These are phyloP conservation scores for Amblyraja radiata DNA, from an alignment of 2,797 vertebrate species.

Conservation along the genomic window DNA sequence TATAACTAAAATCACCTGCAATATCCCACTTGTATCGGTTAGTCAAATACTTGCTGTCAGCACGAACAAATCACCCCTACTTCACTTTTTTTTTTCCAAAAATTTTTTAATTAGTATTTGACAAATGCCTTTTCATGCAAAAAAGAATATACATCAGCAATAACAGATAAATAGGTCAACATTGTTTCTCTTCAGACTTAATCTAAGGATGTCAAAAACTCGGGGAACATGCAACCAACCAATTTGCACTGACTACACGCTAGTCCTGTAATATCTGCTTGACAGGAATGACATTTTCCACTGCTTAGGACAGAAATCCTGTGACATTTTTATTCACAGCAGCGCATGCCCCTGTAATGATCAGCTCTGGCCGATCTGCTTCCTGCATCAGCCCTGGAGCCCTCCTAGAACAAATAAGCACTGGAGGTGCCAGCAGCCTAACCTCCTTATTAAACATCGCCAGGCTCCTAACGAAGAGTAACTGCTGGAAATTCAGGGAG, in stretches of 20 bases:
- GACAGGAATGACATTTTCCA: constrained; percentile 76
- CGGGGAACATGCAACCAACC: constrained; percentile 69
- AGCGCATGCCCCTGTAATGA: constrained; percentile 75
- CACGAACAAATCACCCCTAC: constrained; percentile 35
- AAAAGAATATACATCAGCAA: constrained; percentile 38
- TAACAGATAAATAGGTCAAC: constrained; percentile 63
- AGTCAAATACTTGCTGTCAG: constrained; percentile 37
- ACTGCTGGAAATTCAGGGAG: constrained; percentile 75
- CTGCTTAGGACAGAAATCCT: constrained; percentile 65
- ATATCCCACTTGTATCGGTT: constrained; percentile 26
- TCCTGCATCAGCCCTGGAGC: constrained; percentile 67
- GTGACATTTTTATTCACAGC: constrained; percentile 78
- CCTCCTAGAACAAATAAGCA: constrained; percentile 71
- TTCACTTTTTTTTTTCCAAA: constrained; percentile 33
- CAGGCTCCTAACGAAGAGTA: constrained; percentile 74
- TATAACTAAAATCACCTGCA: constrained; percentile 29
- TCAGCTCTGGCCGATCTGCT: constrained; percentile 73
- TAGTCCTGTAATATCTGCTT: constrained; percentile 71
- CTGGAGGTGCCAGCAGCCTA: constrained; percentile 63
- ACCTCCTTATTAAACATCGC: constrained; percentile 73
- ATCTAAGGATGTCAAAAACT: constrained; percentile 71
- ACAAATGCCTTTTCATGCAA: constrained; percentile 37
- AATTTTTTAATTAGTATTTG: constrained; percentile 30
- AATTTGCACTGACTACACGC: constrained; percentile 73
- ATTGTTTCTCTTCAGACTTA: constrained; percentile 72